Base-by-base conservation (phyloP, 2,113 vertebrate genomes). In the Geococcyx californianus region DNA sequence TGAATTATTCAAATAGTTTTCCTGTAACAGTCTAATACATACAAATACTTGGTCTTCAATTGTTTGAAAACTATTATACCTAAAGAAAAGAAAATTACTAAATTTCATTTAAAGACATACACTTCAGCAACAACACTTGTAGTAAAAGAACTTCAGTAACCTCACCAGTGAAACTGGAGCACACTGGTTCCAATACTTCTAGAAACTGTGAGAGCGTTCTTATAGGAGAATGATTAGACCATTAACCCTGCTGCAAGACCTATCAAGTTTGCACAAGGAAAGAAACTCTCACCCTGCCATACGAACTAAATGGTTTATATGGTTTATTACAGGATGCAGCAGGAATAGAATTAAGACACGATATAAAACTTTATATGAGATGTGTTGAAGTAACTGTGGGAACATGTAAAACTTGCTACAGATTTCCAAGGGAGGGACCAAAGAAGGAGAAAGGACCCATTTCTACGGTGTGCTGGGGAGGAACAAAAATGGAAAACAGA, bases 191-290 rank as follows among this genome's bases (percentile, higher is more conserved):
- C 1, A 1, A 47, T 14, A 23, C 1, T 49, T 26, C 29, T 7
- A 67, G 26, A 60, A 82, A 55, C 3, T 11, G 11, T 56, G 29
- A 56, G 17, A 33, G 31, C 18, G 17, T 56, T 56, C 54, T 12
- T 6, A 24, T 2, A 1, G 1, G 20, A 45, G 23, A 66, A 62
- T 1, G 2, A 19, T 13, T 7, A 52, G 8, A 63, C 8, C 7
- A 20, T 31, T 44, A 52, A 21, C 29, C 10, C 13, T 28, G 10
- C 4, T 25, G 13, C 31, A 66, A 69, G 17, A 68, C 2, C 5
- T 54, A 38, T 13, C 13, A 63, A 34, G 45, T 59, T 1, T 2
- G 23, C 45, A 74, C 5, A 67, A n/a, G 5, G 5, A 75, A 85
- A 84, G 10, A 49, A 63, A 84, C 13, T 16, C 33, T 58, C 18